phyloP scores from a whole-genome alignment of 1,140 invertebrate genomes.

The Patella vulgata region DNA sequence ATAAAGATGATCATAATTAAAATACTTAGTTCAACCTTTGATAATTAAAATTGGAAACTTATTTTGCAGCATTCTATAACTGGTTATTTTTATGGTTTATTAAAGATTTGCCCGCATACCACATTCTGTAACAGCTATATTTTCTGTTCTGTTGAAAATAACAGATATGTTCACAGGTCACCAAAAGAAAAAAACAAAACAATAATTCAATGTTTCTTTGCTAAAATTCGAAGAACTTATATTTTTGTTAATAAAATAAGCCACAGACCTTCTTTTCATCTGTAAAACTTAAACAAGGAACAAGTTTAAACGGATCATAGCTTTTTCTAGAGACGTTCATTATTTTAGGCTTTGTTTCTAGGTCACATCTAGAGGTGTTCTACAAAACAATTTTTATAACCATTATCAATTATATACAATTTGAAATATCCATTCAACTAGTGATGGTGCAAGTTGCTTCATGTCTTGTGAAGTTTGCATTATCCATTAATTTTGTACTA shows the following conservation, averaged over 20 bases:
- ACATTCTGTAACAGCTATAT: too few relatives aligned
- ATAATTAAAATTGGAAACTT: not conserved
- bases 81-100: not conserved
- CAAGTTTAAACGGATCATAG: conserved; percentile 62
- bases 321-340: conserved; percentile 63
- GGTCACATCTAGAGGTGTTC: too few relatives aligned
- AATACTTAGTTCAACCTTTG: not conserved
- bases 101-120: not conserved
- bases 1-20: not conserved
- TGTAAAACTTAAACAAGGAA: conserved; percentile 55
- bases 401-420: too few relatives aligned
- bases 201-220: not conserved
- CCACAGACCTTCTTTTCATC: conserved; percentile 42
- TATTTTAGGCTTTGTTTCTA: conserved; percentile 35
- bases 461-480: too few relatives aligned
- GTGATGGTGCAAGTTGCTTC: too few relatives aligned
- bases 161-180: too few relatives aligned
- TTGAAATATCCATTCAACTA: too few relatives aligned
- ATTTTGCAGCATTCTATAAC: not conserved
- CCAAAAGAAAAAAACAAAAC: not conserved
- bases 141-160: too few relatives aligned
- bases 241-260: conserved; percentile 3
- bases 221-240: too few relatives aligned
- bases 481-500: too few relatives aligned
- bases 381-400: too few relatives aligned